These are phyloP conservation scores for Conger conger DNA, from an alignment of 2,113 vertebrate species.

Conservation along the genomic window DNA sequence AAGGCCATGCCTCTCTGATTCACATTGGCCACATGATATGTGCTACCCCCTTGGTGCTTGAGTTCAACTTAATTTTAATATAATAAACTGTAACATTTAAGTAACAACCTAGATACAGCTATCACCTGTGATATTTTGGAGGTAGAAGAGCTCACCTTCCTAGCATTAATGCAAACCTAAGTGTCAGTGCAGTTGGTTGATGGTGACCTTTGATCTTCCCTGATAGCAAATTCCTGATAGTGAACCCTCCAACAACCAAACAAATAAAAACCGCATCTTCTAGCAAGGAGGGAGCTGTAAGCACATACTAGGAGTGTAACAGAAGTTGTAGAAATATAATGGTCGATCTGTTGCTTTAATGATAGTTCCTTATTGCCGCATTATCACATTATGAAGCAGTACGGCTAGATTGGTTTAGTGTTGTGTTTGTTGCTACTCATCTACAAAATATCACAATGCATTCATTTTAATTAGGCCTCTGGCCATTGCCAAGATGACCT, in stretches of 20 bases:
- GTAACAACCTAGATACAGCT: background rate
- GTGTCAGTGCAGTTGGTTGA: background rate
- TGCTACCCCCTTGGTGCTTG: background rate
- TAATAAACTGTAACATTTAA: constrained; percentile 10
- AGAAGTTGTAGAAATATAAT: background rate
- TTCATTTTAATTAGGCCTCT: constrained; percentile 29
- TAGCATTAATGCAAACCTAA: background rate
- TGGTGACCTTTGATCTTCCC: background rate
- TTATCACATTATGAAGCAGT: constrained; percentile 17
- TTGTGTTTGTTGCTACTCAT: constrained; percentile 20
- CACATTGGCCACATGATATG: background rate
- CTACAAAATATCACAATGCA: constrained; percentile 18
- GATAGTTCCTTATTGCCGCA: constrained; percentile 13
- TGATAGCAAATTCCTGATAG: background rate
- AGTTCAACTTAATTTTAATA: background rate
- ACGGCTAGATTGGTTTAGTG: background rate
- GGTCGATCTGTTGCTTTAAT: constrained; percentile 17
- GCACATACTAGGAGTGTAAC: background rate
- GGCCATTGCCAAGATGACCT: constrained; percentile 15
- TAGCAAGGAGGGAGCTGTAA: background rate
- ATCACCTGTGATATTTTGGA: background rate
- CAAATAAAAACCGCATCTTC: background rate
- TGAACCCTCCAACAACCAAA: background rate
- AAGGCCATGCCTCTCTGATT: background rate
- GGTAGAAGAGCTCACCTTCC: background rate